Evolutionary conservation across 2,888 invertebrate species (phyloP).

Genomic region (Celastrina argiolus): DNA sequence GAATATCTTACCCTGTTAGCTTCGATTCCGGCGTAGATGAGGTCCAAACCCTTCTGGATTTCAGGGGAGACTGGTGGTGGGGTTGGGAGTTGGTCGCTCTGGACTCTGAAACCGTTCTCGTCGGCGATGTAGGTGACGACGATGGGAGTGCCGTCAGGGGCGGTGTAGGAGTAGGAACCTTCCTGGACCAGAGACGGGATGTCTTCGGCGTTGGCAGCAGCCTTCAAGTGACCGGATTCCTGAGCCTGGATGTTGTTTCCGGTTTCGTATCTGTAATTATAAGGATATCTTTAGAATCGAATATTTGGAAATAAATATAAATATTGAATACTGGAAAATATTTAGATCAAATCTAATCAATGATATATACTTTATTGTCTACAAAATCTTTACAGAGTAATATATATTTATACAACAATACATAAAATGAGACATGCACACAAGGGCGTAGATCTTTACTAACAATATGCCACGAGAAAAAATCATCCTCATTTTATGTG

Average conservation of each 20-base stretch:
- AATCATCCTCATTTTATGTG: too few species aligned
- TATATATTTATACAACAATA: too few species aligned
- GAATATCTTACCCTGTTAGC: slow-evolving; percentile 64
- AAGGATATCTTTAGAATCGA: background rate
- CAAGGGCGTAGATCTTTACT: too few species aligned
- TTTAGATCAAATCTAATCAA: too few species aligned
- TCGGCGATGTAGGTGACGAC: slow-evolving; percentile 88
- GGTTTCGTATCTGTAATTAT: slow-evolving; percentile 83
- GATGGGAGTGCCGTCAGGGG: slow-evolving; percentile 87
- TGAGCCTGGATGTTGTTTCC: slow-evolving; percentile 89
- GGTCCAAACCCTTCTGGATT: slow-evolving; percentile 91
- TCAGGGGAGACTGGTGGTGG: slow-evolving; percentile 90
- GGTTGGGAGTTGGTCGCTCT: slow-evolving; percentile 89
- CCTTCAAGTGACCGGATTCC: slow-evolving; percentile 86
- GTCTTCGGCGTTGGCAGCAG: slow-evolving; percentile 81
- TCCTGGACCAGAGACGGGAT: slow-evolving; percentile 82
- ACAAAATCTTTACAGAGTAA: too few species aligned
- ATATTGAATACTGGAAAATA: too few species aligned
- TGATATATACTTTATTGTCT: too few species aligned
- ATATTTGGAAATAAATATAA: too few species aligned
- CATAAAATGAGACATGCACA: too few species aligned
- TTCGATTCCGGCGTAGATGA: slow-evolving; percentile 90
- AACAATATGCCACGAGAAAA: too few species aligned
- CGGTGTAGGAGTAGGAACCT: slow-evolving; percentile 87
- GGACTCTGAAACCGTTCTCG: slow-evolving; percentile 88